Evolutionary conservation across 2,113 vertebrate species (phyloP), one percentile per base, ranked within the genome.

Genomic region (Lampris incognitus): DNA sequence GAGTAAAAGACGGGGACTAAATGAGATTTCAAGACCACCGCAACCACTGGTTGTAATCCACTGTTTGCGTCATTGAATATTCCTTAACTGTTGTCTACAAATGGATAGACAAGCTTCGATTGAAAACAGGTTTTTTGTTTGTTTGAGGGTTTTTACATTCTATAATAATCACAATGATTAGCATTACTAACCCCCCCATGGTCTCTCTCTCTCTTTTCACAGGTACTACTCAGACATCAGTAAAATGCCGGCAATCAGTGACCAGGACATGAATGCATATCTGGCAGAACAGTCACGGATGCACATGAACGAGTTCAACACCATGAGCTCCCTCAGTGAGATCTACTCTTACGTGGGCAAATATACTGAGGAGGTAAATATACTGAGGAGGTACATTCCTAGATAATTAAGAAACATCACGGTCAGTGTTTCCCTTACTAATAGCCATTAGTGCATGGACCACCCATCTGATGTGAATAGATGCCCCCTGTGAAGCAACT

Each of bases 261-360:
- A 99, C 95, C 98, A 99, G 94, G 98, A 99, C 91, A 99, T 99
- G 98, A 99, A 99, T 0, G 98, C 98, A 0, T 99, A 99, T 90
- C 93, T 99, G 90, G 98, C 98, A 0, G 98, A 99, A 88, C 98
- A 99, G 91, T 98, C 97, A 6, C 96, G 98, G 84, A 98, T 99
- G 97, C 98, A 99, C 92, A 96, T 98, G 96, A 98, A 95, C 0
- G 98, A 99, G 92, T 99, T 99, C 94, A 99, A 98, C 93, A 96
- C 94, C 9, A 98, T 99, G 97, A 99, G 98, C 10, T 96, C 98
- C 0, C 97, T 99, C 87, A 98, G 97, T 0, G 98, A 99, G 94
- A 99, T 99, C 84, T 99, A 98, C 93, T 99, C 97, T 81, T 99
- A 99, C 1, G 97, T 99, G 88, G 96, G 97, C 80, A 99, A 99